Conservation (phyloP, 2,797 vertebrate genomes). For the Microctenopoma steveboyesi region DNA sequence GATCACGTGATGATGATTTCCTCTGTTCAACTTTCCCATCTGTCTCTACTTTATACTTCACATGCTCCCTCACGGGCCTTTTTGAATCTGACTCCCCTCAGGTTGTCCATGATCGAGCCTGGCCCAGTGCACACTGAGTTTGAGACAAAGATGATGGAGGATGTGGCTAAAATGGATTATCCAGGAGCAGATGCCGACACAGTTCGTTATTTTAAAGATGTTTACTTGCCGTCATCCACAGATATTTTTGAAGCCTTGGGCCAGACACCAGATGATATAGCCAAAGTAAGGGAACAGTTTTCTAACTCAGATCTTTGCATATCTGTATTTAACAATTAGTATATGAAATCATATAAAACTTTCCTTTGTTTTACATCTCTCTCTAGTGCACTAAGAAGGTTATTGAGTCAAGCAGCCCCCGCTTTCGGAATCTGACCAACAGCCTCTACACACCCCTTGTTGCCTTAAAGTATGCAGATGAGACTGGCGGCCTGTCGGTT, state of each 20-base stretch:
- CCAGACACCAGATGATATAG: constrained; percentile 89
- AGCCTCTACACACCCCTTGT: constrained; percentile 88
- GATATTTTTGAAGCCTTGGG: constrained; percentile 91
- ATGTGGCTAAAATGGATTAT: constrained; percentile 86
- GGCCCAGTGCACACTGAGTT: constrained; percentile 93
- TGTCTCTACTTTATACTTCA: constrained; percentile 22
- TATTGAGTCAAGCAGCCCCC: constrained; percentile 84
- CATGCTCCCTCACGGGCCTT: constrained; percentile 3
- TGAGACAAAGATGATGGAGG: constrained; percentile 91
- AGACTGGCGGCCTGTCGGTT: constrained; percentile 89
- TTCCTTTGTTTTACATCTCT: constrained; percentile 19
- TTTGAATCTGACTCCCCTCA: constrained; percentile 55
- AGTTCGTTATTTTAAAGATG: constrained; percentile 87
- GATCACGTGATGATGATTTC: not conserved
- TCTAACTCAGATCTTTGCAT: not conserved
- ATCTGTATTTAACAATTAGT: constrained; percentile 4
- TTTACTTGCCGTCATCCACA: constrained; percentile 90
- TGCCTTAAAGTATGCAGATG: constrained; percentile 89
- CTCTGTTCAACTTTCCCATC: constrained; percentile 17
- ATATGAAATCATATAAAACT: constrained; percentile 4
- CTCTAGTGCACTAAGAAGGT: constrained; percentile 88
- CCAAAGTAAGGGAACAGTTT: constrained; percentile 78
- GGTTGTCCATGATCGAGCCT: constrained; percentile 92
- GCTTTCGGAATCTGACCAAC: constrained; percentile 92
- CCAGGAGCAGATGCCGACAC: constrained; percentile 87